Percentiles rank a stretch among this genome's conserved stretches.
phyloP scores from a whole-genome alignment of 2,888 invertebrate genomes.

The Timandra comae region DNA sequence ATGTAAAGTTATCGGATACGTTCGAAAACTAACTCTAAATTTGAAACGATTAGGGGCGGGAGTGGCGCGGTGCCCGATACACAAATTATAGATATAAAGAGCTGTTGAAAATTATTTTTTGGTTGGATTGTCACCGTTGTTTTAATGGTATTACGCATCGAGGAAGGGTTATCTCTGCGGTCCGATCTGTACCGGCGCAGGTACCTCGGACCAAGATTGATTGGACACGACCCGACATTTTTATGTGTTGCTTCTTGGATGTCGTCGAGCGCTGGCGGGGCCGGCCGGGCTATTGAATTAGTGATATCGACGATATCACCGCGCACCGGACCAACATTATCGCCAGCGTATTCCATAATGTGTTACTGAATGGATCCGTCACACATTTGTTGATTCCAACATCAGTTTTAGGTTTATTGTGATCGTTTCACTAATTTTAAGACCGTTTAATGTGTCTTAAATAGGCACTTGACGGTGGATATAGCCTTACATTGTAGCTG shows the following conservation, averaged over 20 bases:
- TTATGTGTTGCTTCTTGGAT: constrained; percentile 62
- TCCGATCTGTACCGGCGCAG: constrained; percentile 61
- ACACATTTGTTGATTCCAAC: not conserved
- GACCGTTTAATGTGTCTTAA: too few relatives aligned
- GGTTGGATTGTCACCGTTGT: constrained; percentile 75
- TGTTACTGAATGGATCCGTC: constrained; percentile 38
- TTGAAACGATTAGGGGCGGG: constrained; percentile 32
- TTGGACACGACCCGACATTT: constrained; percentile 67
- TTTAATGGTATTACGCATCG: constrained; percentile 76
- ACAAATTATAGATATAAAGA: constrained; percentile 46
- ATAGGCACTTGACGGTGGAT: too few relatives aligned
- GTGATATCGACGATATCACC: constrained; percentile 52
- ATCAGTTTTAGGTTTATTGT: too few relatives aligned
- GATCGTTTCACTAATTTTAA: too few relatives aligned
- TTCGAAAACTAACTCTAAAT: constrained; percentile 44
- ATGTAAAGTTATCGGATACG: constrained; percentile 41
- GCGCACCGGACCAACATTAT: constrained; percentile 52
- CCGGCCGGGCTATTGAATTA: constrained; percentile 69
- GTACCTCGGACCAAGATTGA: constrained; percentile 71
- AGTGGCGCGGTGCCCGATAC: constrained; percentile 21
- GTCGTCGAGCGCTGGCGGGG: constrained; percentile 60
- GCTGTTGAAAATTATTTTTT: constrained; percentile 73
- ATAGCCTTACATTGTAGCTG: too few relatives aligned
- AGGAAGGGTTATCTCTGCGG: constrained; percentile 70
- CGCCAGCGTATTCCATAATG: constrained; percentile 30